A percentile compares a stretch with the other conserved stretches of the same genome.
Conservation (phyloP, 1,140 invertebrate species). For the Periplaneta americana region DNA sequence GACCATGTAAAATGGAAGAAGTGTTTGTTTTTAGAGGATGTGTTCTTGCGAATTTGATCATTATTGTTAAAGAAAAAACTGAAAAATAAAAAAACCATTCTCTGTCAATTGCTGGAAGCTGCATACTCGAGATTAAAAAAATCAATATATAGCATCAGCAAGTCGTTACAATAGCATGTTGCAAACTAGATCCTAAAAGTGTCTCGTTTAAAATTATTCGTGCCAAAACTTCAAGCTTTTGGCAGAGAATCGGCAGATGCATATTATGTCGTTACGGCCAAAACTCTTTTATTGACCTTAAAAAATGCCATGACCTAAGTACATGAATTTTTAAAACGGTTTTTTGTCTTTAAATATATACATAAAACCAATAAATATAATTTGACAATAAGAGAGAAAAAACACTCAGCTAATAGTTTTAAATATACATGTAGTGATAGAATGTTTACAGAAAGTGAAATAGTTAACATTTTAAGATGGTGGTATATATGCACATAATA, state of each 20-base stretch:
- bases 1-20: slow-evolving; percentile 7
- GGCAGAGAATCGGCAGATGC: neutral
- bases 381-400: neutral
- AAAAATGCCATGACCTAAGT: slow-evolving; percentile 19
- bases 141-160: neutral
- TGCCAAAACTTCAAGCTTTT: neutral
- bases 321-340: slow-evolving; percentile 9
- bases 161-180: neutral
- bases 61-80: slow-evolving; percentile 8
- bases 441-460: neutral
- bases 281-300: slow-evolving; percentile 25
- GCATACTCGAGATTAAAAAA: neutral
- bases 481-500: neutral
- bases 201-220: no score
- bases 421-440: neutral
- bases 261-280: slow-evolving; percentile 1
- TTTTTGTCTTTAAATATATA: slow-evolving; percentile 1
- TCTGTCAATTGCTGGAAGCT: neutral
- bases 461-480: neutral
- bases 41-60: neutral
- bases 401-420: neutral
- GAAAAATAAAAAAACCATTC: neutral
- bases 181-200: no score
- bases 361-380: slow-evolving; percentile 2
- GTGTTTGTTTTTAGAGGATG: neutral